Evolutionary conservation across 2,888 invertebrate genomes (phyloP).

Genomic region (Lutraria lutraria): DNA sequence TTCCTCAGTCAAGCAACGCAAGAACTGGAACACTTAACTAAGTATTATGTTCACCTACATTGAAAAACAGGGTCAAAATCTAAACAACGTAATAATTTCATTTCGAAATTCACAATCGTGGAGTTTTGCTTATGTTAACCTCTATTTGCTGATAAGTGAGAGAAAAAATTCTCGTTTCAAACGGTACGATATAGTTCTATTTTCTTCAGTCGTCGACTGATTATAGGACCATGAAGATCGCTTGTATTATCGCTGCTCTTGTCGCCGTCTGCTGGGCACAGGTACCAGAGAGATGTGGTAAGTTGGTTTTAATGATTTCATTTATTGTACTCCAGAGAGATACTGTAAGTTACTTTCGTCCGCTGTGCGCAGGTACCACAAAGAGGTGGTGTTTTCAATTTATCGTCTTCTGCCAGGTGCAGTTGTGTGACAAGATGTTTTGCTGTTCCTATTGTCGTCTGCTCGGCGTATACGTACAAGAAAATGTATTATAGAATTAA

Average conservation of each 20-base stretch:
- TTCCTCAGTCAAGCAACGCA: too few relatives aligned
- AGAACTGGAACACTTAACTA: too few relatives aligned
- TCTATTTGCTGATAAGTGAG: background rate
- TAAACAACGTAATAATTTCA: background rate
- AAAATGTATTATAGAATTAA: too few relatives aligned
- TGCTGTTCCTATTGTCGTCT: too few relatives aligned
- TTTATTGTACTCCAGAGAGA: constrained; percentile 49
- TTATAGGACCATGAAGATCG: constrained; percentile 20
- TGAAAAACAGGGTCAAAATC: background rate
- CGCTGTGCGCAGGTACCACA: constrained; percentile 55
- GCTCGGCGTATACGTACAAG: too few relatives aligned
- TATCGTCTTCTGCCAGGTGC: constrained; percentile 52
- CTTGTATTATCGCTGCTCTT: constrained; percentile 38
- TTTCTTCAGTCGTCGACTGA: background rate
- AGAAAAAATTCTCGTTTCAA: background rate
- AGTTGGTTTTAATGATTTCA: constrained; percentile 2
- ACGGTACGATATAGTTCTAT: background rate
- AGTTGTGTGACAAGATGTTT: constrained; percentile 50
- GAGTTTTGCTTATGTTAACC: constrained; percentile 1
- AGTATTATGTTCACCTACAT: background rate
- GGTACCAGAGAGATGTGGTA: constrained; percentile 56
- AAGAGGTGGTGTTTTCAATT: constrained; percentile 46
- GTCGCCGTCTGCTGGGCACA: constrained; percentile 56
- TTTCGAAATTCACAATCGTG: background rate
- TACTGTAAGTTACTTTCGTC: constrained; percentile 58